phyloP scores from a whole-genome alignment of 1,140 invertebrate genomes.

The Ceratosolen solmsi region DNA sequence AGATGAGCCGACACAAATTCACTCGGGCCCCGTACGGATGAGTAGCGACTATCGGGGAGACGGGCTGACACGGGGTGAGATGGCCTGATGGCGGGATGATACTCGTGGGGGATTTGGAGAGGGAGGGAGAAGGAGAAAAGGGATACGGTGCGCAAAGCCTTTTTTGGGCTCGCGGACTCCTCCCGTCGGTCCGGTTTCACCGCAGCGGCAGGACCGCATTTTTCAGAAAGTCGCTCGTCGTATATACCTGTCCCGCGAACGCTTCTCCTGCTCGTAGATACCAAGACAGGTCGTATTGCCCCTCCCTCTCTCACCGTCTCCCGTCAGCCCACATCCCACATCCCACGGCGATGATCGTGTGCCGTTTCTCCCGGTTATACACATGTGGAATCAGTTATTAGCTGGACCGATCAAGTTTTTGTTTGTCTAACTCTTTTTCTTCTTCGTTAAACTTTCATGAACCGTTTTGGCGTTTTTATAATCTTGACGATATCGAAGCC shows the following conservation, averaged over 20 bases:
- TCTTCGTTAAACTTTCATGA: too few relatives aligned
- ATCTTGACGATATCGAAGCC: too few relatives aligned
- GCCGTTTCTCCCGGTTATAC: conserved; percentile 28
- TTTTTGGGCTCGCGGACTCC: conserved; percentile 20
- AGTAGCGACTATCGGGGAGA: too few relatives aligned
- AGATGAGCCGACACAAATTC: neutral
- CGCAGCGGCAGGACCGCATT: conserved; percentile 20
- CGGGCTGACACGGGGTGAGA: too few relatives aligned
- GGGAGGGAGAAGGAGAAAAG: neutral
- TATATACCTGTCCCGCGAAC: neutral
- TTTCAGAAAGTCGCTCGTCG: conserved; percentile 31
- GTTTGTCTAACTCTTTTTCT: neutral
- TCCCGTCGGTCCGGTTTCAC: neutral
- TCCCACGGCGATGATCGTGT: neutral
- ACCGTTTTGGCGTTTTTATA: too few relatives aligned
- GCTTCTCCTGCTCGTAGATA: neutral
- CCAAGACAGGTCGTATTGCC: conserved; percentile 10
- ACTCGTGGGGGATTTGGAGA: too few relatives aligned
- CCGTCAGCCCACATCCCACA: too few relatives aligned
- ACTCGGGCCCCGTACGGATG: too few relatives aligned
- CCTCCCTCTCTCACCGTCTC: neutral
- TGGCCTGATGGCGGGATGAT: neutral
- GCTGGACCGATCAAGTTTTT: neutral
- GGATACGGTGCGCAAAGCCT: conserved; percentile 11
- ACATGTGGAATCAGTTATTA: conserved; percentile 3